These are phyloP conservation scores for Odiellus spinosus DNA, from an alignment of 2,888 invertebrate species.

Conservation along the genomic window DNA sequence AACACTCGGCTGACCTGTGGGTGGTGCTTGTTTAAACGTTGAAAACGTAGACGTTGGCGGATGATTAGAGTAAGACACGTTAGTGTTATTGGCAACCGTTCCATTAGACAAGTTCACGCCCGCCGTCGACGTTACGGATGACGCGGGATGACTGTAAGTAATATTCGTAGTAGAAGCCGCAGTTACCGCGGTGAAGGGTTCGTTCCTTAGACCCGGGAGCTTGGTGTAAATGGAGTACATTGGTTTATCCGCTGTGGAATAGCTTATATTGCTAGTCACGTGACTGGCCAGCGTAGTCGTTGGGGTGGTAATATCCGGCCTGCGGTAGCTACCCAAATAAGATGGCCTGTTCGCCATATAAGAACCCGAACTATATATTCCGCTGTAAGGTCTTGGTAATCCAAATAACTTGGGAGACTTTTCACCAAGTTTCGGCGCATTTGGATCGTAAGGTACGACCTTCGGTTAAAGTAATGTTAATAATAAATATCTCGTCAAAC, in stretches of 20 bases:
- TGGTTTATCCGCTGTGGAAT: slow-evolving; percentile 44
- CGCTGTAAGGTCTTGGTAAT: slow-evolving; percentile 43
- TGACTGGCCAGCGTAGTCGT: slow-evolving; percentile 10
- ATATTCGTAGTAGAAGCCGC: slow-evolving; percentile 6
- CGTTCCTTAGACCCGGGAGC: slow-evolving; percentile 20
- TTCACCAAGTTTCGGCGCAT: slow-evolving; percentile 12
- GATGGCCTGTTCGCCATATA: slow-evolving; percentile 54
- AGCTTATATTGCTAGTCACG: slow-evolving; percentile 4
- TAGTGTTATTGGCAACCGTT: too few species aligned
- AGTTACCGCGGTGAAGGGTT: slow-evolving; percentile 8
- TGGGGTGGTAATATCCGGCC: slow-evolving; percentile 23
- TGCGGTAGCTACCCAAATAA: slow-evolving; percentile 39
- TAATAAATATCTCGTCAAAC: too few species aligned
- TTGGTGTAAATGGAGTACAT: slow-evolving; percentile 19
- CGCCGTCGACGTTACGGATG: slow-evolving; percentile 32
- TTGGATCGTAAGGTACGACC: slow-evolving; percentile 14
- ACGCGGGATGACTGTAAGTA: slow-evolving; percentile 28
- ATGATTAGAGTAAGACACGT: too few species aligned
- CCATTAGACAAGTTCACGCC: too few species aligned
- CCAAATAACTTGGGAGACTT: slow-evolving; percentile 41
- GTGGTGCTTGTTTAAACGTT: too few species aligned
- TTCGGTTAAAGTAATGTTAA: too few species aligned
- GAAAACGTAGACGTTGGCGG: too few species aligned
- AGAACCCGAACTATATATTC: slow-evolving; percentile 47
- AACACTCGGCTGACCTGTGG: too few species aligned